Conservation (phyloP, 2,888 invertebrate genomes). For the Lasioglossum figueresi region DNA sequence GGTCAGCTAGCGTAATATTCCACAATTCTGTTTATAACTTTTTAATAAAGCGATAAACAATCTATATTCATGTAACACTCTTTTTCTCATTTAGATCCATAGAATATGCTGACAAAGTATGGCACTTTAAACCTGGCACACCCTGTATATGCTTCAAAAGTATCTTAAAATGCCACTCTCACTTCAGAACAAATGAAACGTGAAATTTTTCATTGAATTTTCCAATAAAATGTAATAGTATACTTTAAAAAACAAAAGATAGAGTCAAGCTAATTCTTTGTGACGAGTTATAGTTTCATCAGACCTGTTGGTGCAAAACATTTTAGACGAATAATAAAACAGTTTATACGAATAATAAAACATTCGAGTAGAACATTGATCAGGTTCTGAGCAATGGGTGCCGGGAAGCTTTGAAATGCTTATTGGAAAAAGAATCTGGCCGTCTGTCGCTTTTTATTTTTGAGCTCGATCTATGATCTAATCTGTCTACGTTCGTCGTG, state of each 20-base stretch:
- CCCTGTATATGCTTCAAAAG: too few species aligned
- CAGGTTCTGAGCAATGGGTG: not conserved
- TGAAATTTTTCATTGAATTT: not conserved
- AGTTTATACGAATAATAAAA: not conserved
- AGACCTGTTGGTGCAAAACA: not conserved
- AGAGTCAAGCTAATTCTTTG: too few species aligned
- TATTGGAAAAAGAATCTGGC: not conserved
- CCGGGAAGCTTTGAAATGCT: not conserved
- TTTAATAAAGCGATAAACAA: too few species aligned
- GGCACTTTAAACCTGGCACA: too few species aligned
- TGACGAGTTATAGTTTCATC: too few species aligned
- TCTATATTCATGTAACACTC: too few species aligned
- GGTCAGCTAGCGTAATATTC: too few species aligned
- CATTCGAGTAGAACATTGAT: not conserved
- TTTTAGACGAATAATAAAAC: not conserved
- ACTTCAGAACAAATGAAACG: not conserved
- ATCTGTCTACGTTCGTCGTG: constrained; percentile 24
- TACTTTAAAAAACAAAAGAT: not conserved
- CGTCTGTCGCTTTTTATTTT: constrained; percentile 31
- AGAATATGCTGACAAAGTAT: too few species aligned
- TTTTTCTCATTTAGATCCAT: too few species aligned
- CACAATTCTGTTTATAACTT: too few species aligned
- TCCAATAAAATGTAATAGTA: not conserved
- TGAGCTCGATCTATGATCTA: constrained; percentile 9
- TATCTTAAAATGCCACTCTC: too few species aligned